Evolutionary conservation across 1,140 invertebrate species (phyloP).

Genomic region (Hylyphantes graminicola): DNA sequence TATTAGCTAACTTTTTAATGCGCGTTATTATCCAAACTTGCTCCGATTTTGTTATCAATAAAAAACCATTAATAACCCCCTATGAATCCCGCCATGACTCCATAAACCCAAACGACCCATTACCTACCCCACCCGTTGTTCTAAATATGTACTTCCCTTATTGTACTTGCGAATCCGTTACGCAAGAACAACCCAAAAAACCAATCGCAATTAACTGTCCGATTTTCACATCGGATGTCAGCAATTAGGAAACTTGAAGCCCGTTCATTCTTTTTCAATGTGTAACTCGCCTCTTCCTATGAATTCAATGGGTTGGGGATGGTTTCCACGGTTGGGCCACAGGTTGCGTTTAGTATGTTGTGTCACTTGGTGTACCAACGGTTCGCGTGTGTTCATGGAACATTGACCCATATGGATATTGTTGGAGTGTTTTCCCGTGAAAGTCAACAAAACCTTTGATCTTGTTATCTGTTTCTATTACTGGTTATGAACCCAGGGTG

Average conservation of each 20-base stretch:
- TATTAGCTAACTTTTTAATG: no score
- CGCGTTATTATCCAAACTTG: no score
- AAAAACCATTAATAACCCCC: no score
- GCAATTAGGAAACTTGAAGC: conserved; percentile 20
- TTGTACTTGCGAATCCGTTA: conserved; percentile 15
- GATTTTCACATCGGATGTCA: not conserved
- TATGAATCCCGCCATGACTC: no score
- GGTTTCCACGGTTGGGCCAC: conserved; percentile 26
- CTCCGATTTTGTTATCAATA: no score
- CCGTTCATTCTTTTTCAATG: not conserved
- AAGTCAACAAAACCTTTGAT: no score
- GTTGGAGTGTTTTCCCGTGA: not conserved
- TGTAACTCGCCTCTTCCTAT: not conserved
- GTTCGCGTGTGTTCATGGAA: not conserved
- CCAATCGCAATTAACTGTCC: conserved; percentile 15
- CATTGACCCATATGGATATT: conserved; percentile 32
- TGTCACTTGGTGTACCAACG: conserved; percentile 15
- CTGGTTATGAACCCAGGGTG: no score
- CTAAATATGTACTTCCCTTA: conserved; percentile 15
- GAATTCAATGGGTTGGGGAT: not conserved
- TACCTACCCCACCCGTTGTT: not conserved
- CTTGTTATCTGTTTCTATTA: no score
- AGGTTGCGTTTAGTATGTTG: conserved; percentile 18
- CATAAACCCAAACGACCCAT: not conserved
- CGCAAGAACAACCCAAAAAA: conserved; percentile 19